phyloP scores from a whole-genome alignment of 2,888 invertebrate species.

The Erannis defoliaria region DNA sequence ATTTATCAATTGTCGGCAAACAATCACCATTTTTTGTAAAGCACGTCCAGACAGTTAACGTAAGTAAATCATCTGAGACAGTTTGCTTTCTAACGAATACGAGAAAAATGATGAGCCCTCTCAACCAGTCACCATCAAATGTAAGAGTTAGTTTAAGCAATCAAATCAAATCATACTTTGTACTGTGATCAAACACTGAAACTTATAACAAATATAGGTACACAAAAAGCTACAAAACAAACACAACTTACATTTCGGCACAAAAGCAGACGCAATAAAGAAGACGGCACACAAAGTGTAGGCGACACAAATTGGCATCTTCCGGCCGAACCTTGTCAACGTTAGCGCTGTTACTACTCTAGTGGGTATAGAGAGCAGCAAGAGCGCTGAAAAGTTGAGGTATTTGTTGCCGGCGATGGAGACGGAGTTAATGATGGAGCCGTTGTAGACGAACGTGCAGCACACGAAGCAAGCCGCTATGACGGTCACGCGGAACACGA shows the following conservation, averaged over 20 bases:
- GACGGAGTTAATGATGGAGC: conserved; percentile 92
- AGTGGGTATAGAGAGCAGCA: conserved; percentile 89
- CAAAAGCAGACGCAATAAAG: conserved; percentile 84
- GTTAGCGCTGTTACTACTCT: conserved; percentile 80
- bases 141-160: no score
- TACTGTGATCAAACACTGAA: no score
- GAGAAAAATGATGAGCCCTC: no score
- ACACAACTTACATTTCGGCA: conserved; percentile 78
- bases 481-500: conserved; percentile 69
- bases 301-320: conserved; percentile 74
- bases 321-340: conserved; percentile 88
- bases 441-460: conserved; percentile 91
- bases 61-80: no score
- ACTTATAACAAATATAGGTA: not conserved
- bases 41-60: no score
- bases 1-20: no score
- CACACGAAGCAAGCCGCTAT: conserved; percentile 89
- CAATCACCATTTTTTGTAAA: no score
- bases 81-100: no score
- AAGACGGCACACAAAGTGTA: conserved; percentile 80
- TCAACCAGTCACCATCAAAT: no score
- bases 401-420: conserved; percentile 91
- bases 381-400: conserved; percentile 90
- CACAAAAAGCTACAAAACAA: conserved; percentile 8
- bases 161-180: no score